These are phyloP conservation scores for Tenualosa ilisha DNA, from an alignment of 2,797 vertebrate species.

Conservation along the genomic window DNA sequence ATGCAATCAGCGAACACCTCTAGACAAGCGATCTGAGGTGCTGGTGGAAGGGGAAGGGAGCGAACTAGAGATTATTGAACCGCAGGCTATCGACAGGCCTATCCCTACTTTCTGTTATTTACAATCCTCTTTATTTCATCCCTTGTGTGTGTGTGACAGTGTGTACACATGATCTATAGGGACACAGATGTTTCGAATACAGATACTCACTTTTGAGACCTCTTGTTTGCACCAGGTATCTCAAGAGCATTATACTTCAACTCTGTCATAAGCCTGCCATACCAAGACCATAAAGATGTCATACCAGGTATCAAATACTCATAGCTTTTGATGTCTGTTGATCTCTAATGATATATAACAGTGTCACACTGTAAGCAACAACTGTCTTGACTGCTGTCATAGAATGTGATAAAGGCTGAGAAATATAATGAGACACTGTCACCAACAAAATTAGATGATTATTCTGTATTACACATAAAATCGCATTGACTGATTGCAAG, in stretches of 20 bases:
- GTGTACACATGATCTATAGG: constrained; percentile 10
- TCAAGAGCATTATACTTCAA: neutral
- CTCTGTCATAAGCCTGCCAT: neutral
- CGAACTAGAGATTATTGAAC: constrained; percentile 3
- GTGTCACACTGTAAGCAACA: neutral
- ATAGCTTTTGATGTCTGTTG: constrained; percentile 2
- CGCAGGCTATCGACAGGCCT: neutral
- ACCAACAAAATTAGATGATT: neutral
- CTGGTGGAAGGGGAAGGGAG: neutral
- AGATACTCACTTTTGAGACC: neutral
- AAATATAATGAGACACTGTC: neutral
- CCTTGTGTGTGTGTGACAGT: neutral
- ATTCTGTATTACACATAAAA: neutral
- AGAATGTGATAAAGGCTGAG: neutral
- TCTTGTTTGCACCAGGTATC: neutral
- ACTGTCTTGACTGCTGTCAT: neutral
- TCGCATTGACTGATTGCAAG: neutral
- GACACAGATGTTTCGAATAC: neutral
- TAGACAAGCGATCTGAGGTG: neutral
- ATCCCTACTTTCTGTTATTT: neutral
- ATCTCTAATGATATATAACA: neutral
- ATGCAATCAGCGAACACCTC: neutral
- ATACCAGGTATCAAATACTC: neutral
- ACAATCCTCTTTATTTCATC: constrained; percentile 20
- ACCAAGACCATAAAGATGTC: neutral